Evolutionary conservation across 2,888 invertebrate genomes (phyloP).

Genomic region (Oasisia sp.): DNA sequence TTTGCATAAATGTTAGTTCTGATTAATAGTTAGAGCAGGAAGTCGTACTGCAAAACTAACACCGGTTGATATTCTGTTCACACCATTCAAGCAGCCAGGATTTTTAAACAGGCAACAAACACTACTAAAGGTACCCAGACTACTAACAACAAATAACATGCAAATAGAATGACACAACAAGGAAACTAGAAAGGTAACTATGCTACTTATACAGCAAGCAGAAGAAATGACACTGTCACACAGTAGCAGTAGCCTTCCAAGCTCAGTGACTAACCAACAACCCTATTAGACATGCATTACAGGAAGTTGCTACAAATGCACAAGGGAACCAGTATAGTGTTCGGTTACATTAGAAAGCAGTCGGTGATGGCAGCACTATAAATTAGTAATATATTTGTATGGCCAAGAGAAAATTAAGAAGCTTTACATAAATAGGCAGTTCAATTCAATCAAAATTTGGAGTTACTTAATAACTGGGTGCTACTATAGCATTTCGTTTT

Average conservation of each 20-base stretch:
- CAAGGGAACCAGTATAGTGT: background rate
- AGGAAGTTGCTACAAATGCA: background rate
- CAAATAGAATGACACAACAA: background rate
- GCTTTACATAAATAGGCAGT: background rate
- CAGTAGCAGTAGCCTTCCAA: background rate
- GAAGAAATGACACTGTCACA: background rate
- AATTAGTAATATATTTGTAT: background rate
- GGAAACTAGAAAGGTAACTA: background rate
- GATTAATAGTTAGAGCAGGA: background rate
- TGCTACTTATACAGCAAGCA: background rate
- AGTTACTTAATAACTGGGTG: background rate
- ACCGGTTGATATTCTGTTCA: background rate
- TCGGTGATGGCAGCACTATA: background rate
- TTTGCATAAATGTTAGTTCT: background rate
- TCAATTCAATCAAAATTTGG: background rate
- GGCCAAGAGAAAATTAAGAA: background rate
- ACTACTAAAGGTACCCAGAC: background rate
- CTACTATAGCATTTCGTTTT: background rate
- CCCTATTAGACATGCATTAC: background rate
- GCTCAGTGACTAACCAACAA: background rate
- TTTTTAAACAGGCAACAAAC: background rate
- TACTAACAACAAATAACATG: background rate
- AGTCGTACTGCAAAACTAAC: background rate
- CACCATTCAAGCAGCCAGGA: background rate
- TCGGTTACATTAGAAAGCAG: background rate